phyloP scores from a whole-genome alignment of 2,797 vertebrate genomes.

The Myotis vivesi region DNA sequence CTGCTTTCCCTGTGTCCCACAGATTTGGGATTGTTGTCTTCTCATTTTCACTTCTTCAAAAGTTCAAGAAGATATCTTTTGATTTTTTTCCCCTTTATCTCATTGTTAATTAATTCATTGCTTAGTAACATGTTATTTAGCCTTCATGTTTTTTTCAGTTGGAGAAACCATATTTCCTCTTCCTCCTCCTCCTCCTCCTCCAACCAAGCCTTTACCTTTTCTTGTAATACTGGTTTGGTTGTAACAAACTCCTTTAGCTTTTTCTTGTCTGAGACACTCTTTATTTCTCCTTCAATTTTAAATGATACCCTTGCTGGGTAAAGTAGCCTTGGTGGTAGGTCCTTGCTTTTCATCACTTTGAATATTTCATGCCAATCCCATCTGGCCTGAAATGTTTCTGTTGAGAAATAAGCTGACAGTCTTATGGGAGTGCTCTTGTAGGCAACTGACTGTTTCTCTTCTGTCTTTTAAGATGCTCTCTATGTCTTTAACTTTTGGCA shows the following conservation, averaged over 20 bases:
- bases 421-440: not conserved
- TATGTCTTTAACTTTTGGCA: not conserved
- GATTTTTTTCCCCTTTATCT: not conserved
- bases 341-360: no score
- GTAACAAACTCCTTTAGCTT: not conserved
- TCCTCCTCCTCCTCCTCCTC: no score
- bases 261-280: no score
- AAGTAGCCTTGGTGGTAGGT: no score
- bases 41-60: not conserved
- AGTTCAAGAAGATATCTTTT: not conserved
- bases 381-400: no score
- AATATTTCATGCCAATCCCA: no score
- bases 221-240: not conserved
- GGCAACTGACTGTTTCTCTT: not conserved
- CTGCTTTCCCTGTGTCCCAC: no score
- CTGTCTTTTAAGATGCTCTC: not conserved
- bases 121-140: not conserved
- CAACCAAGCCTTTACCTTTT: not conserved
- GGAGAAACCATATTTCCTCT: no score
- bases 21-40: no score
- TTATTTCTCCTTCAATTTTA: no score
- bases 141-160: not conserved
- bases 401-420: not conserved
- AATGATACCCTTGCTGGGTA: no score
- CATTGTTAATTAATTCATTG: not conserved